Evolutionary conservation across 2,113 vertebrate genomes (phyloP).

Genomic region (Cheilinus undulatus): DNA sequence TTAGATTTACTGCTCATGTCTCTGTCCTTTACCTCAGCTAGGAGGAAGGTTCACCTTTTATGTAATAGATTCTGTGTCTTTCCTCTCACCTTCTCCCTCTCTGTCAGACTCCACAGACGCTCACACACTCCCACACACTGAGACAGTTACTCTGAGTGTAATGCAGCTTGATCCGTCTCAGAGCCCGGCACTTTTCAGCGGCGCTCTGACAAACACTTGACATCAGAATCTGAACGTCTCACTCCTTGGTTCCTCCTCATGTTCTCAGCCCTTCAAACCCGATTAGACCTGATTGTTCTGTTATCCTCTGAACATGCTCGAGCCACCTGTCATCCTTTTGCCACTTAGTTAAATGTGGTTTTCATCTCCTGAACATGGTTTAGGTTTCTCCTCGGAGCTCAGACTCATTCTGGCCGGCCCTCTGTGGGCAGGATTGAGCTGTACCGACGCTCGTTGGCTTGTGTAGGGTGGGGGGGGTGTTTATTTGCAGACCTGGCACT

Average conservation of each 20-base stretch:
- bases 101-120: constrained; percentile 19
- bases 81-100: neutral
- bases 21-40: neutral
- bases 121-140: constrained; percentile 1
- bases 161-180: constrained; percentile 34
- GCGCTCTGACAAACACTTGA: constrained; percentile 62
- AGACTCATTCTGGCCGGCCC: constrained; percentile 26
- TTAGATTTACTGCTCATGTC: too few relatives aligned
- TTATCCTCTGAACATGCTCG: constrained; percentile 42
- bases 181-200: constrained; percentile 20
- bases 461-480: constrained; percentile 49
- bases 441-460: constrained; percentile 24
- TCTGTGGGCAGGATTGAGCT: constrained; percentile 30
- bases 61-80: neutral
- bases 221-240: constrained; percentile 64
- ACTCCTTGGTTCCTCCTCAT: constrained; percentile 36
- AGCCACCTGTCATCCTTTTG: constrained; percentile 59
- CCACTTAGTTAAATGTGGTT: constrained; percentile 72
- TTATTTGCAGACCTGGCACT: constrained; percentile 77
- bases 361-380: constrained; percentile 64
- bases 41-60: neutral
- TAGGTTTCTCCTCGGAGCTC: constrained; percentile 43
- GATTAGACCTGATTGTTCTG: constrained; percentile 70
- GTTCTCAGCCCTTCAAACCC: constrained; percentile 68
- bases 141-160: constrained; percentile 11